Conservation (phyloP, 2,888 invertebrate species). For the Tanytarsus gracilentus region DNA sequence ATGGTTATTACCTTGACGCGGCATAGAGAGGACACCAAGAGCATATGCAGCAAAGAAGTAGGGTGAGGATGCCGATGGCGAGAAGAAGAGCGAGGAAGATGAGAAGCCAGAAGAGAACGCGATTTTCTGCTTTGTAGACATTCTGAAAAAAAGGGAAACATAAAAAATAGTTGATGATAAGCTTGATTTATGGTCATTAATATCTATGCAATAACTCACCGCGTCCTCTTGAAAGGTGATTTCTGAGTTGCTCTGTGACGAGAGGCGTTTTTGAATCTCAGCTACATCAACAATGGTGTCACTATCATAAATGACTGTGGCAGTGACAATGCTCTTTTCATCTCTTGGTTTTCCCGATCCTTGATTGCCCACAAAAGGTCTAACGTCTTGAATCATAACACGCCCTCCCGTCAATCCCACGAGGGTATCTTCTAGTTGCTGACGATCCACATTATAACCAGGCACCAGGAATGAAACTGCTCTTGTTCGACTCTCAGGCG, state of each 20-base stretch:
- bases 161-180: no score
- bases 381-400: conserved; percentile 64
- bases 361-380: conserved; percentile 53
- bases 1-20: conserved; percentile 53
- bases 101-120: conserved; percentile 66
- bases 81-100: conserved; percentile 67
- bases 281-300: conserved; percentile 61
- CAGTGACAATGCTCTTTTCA: conserved; percentile 60
- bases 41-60: conserved; percentile 75
- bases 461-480: conserved; percentile 76
- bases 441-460: conserved; percentile 62
- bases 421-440: conserved; percentile 63
- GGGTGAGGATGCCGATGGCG: conserved; percentile 57
- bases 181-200: conserved; percentile 8
- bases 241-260: conserved; percentile 43
- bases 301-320: conserved; percentile 58
- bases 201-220: conserved; percentile 33
- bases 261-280: conserved; percentile 56
- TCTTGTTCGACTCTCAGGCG: conserved; percentile 64
- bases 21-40: conserved; percentile 76
- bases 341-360: conserved; percentile 51
- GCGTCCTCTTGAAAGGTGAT: conserved; percentile 39
- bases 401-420: conserved; percentile 70
- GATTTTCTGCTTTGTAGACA: conserved; percentile 62
- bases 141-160: conserved; percentile 48